These are phyloP conservation scores for Trachythela sp. DNA, from an alignment of 64 coral and sea anemone species.

Conservation along the genomic window DNA sequence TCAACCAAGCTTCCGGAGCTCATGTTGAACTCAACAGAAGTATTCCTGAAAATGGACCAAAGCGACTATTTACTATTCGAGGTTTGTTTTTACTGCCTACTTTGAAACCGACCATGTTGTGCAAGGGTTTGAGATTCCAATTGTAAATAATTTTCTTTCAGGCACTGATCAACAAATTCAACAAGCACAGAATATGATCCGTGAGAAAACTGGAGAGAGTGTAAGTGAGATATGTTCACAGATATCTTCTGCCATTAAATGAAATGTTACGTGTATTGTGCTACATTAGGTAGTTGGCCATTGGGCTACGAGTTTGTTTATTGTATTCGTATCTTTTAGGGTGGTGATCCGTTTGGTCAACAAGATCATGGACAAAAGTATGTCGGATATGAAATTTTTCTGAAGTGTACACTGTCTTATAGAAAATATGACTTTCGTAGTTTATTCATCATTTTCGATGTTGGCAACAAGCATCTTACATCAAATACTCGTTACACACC, in stretches of 20 bases:
- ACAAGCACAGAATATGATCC: constrained; percentile 68
- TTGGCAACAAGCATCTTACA: too few species aligned
- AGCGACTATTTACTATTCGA: constrained; percentile 78
- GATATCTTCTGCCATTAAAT: too few species aligned
- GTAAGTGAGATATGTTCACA: constrained; percentile 15
- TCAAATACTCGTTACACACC: too few species aligned
- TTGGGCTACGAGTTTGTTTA: too few species aligned
- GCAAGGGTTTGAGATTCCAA: not conserved
- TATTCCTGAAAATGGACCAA: constrained; percentile 85
- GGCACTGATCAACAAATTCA: constrained; percentile 75
- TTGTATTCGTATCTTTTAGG: not conserved
- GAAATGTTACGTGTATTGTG: too few species aligned
- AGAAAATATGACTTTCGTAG: too few species aligned
- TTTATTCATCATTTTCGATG: too few species aligned
- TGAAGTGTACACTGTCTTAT: too few species aligned
- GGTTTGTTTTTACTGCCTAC: constrained; percentile 19
- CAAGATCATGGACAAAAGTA: not conserved
- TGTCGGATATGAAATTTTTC: not conserved
- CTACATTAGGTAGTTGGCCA: too few species aligned
- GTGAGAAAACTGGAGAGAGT: constrained; percentile 57
- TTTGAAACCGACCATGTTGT: not conserved
- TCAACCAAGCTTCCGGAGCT: constrained; percentile 70
- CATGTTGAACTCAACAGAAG: constrained; percentile 89
- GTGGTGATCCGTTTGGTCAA: not conserved
- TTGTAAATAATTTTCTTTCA: not conserved